Conservation (phyloP, 2,888 invertebrate genomes). For the Nycteola revayana region DNA sequence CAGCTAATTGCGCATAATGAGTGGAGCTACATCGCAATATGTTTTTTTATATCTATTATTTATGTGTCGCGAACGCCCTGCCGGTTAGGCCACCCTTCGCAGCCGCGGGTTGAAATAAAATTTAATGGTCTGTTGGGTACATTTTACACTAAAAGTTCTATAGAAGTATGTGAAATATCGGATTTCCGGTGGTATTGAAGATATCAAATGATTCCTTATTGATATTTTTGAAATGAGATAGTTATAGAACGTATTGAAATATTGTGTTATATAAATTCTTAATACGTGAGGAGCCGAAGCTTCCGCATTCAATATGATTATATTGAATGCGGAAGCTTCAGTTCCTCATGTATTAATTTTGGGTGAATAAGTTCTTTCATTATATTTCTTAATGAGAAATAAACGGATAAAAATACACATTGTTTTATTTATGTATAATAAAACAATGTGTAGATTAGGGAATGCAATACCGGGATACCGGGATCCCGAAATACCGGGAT, state of each 20-base stretch:
- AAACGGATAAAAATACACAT: too few species aligned
- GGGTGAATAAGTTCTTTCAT: too few species aligned
- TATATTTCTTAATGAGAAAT: too few species aligned
- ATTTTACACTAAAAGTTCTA: slow-evolving; percentile 52
- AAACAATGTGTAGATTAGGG: too few species aligned
- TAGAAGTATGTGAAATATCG: slow-evolving; percentile 63
- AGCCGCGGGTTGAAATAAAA: slow-evolving; percentile 73
- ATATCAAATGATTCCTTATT: slow-evolving; percentile 34
- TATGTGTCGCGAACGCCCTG: slow-evolving; percentile 66
- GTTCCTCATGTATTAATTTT: too few species aligned
- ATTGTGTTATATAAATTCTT: too few species aligned
- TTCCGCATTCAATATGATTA: too few species aligned
- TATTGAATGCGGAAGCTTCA: too few species aligned
- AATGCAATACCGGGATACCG: too few species aligned
- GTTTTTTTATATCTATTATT: slow-evolving; percentile 77
- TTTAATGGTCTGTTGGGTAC: slow-evolving; percentile 71
- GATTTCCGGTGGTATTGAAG: slow-evolving; percentile 63
- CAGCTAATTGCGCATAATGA: slow-evolving; percentile 82
- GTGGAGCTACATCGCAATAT: slow-evolving; percentile 73
- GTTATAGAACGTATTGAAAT: background rate
- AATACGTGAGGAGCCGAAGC: too few species aligned
- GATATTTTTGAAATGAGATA: background rate
- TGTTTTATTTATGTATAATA: too few species aligned
- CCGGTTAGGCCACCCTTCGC: slow-evolving; percentile 59
- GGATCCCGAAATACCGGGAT: too few species aligned